Conservation (phyloP, 2,113 vertebrate species). For the Cebus imitator region DNA sequence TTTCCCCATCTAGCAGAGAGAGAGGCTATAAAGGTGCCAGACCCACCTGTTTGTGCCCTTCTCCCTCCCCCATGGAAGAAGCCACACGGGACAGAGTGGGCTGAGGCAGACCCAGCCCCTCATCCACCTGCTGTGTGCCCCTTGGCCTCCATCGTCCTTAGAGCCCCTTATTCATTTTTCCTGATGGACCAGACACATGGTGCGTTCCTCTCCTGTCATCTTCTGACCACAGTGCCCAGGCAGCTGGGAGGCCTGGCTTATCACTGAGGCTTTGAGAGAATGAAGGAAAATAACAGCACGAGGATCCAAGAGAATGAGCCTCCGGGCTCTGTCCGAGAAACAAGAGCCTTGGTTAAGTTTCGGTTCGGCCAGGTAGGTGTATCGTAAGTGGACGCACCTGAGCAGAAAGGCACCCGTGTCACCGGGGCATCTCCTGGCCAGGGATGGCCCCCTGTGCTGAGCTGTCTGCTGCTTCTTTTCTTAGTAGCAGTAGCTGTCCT, state of each 20-base stretch:
- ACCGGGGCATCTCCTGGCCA: not conserved
- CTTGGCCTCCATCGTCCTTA: not conserved
- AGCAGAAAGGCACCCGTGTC: not conserved
- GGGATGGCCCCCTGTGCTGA: not conserved
- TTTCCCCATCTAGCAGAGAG: not conserved
- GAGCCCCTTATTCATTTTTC: not conserved
- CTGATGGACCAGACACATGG: not conserved
- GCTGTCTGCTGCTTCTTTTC: not conserved
- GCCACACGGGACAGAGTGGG: rapidly evolving
- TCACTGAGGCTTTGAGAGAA: not conserved
- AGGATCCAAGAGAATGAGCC: not conserved
- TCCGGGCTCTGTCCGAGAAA: not conserved
- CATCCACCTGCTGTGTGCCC: rapidly evolving
- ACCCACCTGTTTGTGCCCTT: rapidly evolving
- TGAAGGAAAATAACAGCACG: rapidly evolving
- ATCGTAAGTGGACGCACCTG: not conserved
- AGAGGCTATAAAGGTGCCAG: not conserved
- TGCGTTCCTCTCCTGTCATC: rapidly evolving
- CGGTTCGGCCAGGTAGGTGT: not conserved
- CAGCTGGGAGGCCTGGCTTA: not conserved
- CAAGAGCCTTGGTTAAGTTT: not conserved
- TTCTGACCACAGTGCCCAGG: not conserved
- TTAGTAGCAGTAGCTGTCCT: rapidly evolving
- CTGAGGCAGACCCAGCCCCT: rapidly evolving
- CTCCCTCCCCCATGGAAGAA: not conserved